Conservation (phyloP, 1,140 invertebrate species). For the Drosophila sp. region DNA sequence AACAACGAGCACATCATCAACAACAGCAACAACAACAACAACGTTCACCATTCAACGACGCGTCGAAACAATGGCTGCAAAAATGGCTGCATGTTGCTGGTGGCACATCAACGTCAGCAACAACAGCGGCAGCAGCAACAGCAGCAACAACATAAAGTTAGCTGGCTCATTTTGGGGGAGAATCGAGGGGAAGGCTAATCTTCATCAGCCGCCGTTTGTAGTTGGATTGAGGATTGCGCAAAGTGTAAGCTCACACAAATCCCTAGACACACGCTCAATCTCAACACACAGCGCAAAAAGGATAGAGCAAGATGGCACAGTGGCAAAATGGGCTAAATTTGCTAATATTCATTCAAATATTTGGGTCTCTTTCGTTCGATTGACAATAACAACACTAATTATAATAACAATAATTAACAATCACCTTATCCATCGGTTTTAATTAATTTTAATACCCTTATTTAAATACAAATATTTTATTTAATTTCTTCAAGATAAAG, state of each 20-base stretch:
- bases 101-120: constrained; percentile 71
- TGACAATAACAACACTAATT: no score
- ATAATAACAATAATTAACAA: no score
- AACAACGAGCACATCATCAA: constrained; percentile 44
- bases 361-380: no score
- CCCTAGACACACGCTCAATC: constrained; percentile 57
- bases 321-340: no score
- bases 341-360: no score
- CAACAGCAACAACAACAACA: constrained; percentile 51
- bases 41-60: constrained; percentile 51
- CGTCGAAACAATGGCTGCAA: constrained; percentile 65
- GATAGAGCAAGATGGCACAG: not conserved
- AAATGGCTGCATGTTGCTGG: constrained; percentile 67
- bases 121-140: constrained; percentile 31
- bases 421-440: no score
- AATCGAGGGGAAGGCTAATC: constrained; percentile 56
- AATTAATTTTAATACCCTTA: no score
- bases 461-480: no score
- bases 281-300: constrained; percentile 7
- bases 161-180: constrained; percentile 2
- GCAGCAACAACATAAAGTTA: constrained; percentile 24
- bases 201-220: constrained; percentile 82
- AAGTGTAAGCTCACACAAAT: constrained; percentile 82
- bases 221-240: constrained; percentile 58
- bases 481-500: no score